Evolutionary conservation across 1,140 invertebrate genomes (phyloP).

Genomic region (Copidosoma floridanum): DNA sequence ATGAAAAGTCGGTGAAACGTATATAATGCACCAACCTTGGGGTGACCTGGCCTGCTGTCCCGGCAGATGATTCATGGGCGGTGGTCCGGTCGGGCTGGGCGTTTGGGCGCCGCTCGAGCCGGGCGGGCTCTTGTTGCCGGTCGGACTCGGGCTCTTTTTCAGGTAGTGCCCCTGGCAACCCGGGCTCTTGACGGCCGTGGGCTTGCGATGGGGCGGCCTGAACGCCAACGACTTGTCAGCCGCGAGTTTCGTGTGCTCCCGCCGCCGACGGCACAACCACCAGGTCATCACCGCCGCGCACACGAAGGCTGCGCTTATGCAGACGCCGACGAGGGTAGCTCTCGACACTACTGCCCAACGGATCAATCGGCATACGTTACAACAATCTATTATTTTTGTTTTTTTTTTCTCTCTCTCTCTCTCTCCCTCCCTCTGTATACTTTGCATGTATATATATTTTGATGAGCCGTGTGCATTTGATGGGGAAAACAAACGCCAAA

Average conservation of each 20-base stretch:
- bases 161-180: slow-evolving; percentile 74
- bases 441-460: too few relatives aligned
- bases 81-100: slow-evolving; percentile 49
- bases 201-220: slow-evolving; percentile 61
- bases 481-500: too few relatives aligned
- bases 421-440: neutral
- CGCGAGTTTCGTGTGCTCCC: slow-evolving; percentile 53
- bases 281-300: slow-evolving; percentile 61
- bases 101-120: slow-evolving; percentile 47
- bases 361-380: too few relatives aligned
- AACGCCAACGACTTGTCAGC: slow-evolving; percentile 63
- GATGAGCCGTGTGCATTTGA: too few relatives aligned
- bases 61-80: slow-evolving; percentile 31
- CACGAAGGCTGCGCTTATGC: slow-evolving; percentile 60
- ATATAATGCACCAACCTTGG: neutral
- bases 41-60: slow-evolving; percentile 14
- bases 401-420: neutral
- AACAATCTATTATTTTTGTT: too few relatives aligned
- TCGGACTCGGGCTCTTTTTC: slow-evolving; percentile 85
- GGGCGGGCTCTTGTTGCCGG: slow-evolving; percentile 62
- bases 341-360: slow-evolving; percentile 66
- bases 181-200: slow-evolving; percentile 67
- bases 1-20: too few relatives aligned
- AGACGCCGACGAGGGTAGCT: slow-evolving; percentile 63
- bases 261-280: slow-evolving; percentile 60